Evolutionary conservation across 1,140 invertebrate species (phyloP), one percentile per base, ranked within the genome.

Genomic region (Sesamia nonagrioides): DNA sequence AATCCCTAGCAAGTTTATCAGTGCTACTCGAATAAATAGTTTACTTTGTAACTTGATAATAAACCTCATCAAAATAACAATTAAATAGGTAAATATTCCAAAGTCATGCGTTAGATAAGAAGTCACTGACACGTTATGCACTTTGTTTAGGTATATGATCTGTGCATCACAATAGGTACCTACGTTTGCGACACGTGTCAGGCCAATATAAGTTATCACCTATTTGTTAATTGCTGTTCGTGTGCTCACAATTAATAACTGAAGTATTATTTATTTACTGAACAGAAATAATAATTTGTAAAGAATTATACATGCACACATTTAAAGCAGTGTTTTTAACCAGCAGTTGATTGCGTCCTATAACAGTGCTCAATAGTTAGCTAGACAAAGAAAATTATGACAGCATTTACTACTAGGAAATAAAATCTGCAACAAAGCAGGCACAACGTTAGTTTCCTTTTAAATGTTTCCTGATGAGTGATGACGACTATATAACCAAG

Each of bases 81-180:
- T 35, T n/a, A 45, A 37, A 54, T 68, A 48, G 63, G 18, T 75
- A 48, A 17, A 63, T 74, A 77, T 61, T 71, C 18, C 69, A 69
- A 84, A 84, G 80, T 82, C 78, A 75, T 80, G 77, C 58, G 18
- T 37, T 75, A 71, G 84, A 84, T 84, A 86, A 86, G 69, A 42
- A 80, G 80, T 83, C 84, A 81, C 17, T 80, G 80, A 85, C 84
- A 83, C 58, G 48, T 17, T 54, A 63, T 80, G 71, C 69, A 81
- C 61, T 78, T 71, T 58, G 71, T 82, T 40, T 80, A 77, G 18
- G 61, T 60, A 83, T 33, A 63, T 60, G n/a, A 75, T 60, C 17
- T 15, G 37, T 61, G 45, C 33, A 56, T 42, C 13, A 54, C n/a
- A 35, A 72, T 37, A 15, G 15, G 40, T 78, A 61, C 2, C 35